A percentile compares a stretch with the other conserved stretches of the same genome.
These are phyloP conservation scores for Leuciscus idus DNA, from an alignment of 2,113 vertebrate species.

Conservation along the genomic window DNA sequence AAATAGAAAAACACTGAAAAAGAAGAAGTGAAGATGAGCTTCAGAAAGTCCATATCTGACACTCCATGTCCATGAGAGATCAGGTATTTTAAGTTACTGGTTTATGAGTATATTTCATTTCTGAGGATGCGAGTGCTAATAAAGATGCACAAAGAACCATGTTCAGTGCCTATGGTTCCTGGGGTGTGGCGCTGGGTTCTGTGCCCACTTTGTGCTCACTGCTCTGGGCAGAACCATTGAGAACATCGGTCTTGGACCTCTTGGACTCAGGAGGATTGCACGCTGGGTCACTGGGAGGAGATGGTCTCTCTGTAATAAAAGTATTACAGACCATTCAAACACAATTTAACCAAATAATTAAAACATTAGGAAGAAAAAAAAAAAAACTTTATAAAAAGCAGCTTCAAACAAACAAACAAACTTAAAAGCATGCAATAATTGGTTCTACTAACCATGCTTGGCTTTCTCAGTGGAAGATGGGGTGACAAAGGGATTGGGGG, in stretches of 20 bases:
- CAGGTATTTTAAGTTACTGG: background rate
- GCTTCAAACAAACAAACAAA: background rate
- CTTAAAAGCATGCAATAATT: background rate
- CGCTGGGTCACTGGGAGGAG: conserved; percentile 76
- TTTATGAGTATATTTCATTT: background rate
- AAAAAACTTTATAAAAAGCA: background rate
- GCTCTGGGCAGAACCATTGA: conserved; percentile 25
- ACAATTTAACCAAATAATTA: background rate
- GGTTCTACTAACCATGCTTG: conserved; percentile 78
- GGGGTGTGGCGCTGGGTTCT: conserved; percentile 18
- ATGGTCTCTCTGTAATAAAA: conserved; percentile 75
- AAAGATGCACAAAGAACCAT: background rate
- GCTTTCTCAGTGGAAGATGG: conserved; percentile 76
- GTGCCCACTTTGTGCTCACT: conserved; percentile 4
- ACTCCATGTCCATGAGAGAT: background rate
- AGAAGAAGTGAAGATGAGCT: background rate
- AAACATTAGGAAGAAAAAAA: background rate
- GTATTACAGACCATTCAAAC: background rate
- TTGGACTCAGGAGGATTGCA: conserved; percentile 84
- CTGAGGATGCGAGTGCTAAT: conserved; percentile 12
- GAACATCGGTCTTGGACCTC: conserved; percentile 77
- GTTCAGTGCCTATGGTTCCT: conserved; percentile 15
- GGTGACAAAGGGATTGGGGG: conserved; percentile 47
- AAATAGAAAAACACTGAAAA: background rate
- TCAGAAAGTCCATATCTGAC: background rate